These are phyloP conservation scores for Polyergus mexicanus DNA, from an alignment of 1,140 invertebrate genomes.

Conservation along the genomic window DNA sequence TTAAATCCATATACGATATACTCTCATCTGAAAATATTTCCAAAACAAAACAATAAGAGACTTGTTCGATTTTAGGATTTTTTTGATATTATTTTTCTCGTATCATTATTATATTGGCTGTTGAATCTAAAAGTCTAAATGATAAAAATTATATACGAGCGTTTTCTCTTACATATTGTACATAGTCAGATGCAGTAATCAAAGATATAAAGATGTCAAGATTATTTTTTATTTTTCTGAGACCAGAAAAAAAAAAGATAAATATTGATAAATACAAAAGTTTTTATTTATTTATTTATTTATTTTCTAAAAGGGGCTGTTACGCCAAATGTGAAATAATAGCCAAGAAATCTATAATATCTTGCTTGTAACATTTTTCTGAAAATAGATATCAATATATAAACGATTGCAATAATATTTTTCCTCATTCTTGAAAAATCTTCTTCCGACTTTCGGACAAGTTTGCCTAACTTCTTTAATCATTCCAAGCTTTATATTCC, in stretches of 20 bases:
- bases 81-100: too few relatives aligned
- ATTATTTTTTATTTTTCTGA: not conserved
- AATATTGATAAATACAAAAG: not conserved
- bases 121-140: too few relatives aligned
- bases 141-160: too few relatives aligned
- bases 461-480: not conserved
- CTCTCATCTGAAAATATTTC: not conserved
- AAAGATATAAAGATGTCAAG: not conserved
- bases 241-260: too few relatives aligned
- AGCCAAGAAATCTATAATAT: not conserved
- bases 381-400: not conserved
- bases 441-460: not conserved
- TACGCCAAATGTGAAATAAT: not conserved
- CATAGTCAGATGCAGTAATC: too few relatives aligned
- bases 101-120: too few relatives aligned
- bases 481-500: not conserved
- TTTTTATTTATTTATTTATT: not conserved
- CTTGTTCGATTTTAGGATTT: too few relatives aligned
- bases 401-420: not conserved
- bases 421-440: not conserved
- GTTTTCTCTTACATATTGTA: too few relatives aligned
- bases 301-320: not conserved
- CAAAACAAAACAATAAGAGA: not conserved
- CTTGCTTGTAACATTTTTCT: not conserved
- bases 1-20: not conserved